Evolutionary conservation across 2,888 invertebrate genomes (phyloP), one percentile per base, ranked within the genome.

Genomic region (Tetrapedia diversipes): DNA sequence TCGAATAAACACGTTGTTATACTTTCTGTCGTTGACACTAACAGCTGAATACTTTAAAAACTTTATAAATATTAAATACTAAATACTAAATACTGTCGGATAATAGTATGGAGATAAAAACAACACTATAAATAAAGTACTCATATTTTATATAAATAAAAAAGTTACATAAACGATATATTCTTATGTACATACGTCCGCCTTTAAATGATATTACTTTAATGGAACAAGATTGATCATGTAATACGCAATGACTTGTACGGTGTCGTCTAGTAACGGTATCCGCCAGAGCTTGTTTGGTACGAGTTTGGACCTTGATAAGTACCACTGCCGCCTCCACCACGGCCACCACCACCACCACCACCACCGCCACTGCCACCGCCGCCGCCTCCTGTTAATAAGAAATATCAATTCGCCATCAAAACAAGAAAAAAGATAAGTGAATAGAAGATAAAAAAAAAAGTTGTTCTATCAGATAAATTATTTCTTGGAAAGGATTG

Each of bases 241-340:
- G 41, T 61, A 63, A 39, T 61, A 79, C 64, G 71, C 68, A 63
- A 71, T 79, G 75, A 82, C 69, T 74, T 60, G 67, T 37, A 57
- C 51, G 45, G 54, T 69, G 53, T 71, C 59, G 59, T 56, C 72
- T 83, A 89, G 67, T 89, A 89, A 71, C 79, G 86, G 64, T 89
- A 89, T 66, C 88, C 83, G 27, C 80, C 82, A 22, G 82, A 78
- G 65, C 88, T 86, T 32, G 89, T 73, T 68, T 89, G 89, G 66
- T 89, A 89, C 27, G 89, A 89, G 61, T 85, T 89, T 37, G 88
- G 88, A 43, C 89, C 89, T 71, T 88, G 88, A 66, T 89, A 89
- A 4, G 77, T 24, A 10, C 84, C 84, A 29, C 86, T 83, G 16
- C 85, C 68, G 11, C 82, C 78, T 3, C 82, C 79, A 6, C 83